Evolutionary conservation across 2,888 invertebrate genomes (phyloP), one percentile per base, ranked within the genome.

Genomic region (Melangyna quadrimaculata): DNA sequence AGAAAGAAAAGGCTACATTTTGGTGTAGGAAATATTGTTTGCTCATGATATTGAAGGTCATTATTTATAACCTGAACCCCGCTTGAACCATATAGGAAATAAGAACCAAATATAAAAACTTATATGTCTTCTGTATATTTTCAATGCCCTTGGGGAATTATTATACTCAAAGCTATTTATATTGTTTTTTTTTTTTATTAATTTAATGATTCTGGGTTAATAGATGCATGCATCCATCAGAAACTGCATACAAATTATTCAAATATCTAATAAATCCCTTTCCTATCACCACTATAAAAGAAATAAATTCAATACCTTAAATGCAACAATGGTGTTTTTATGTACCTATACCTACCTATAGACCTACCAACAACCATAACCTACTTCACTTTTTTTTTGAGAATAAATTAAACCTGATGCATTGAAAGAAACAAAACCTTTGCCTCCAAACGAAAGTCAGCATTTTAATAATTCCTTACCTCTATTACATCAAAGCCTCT

Each of bases 371-470:
- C 51, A 59, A 59, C 59, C 59, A 59, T 59, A 59, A 59, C 59
- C 59, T 59, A 59, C 59, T 59, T 59, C 59, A 59, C 35, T 32
- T 19, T 51, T 24, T 51, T 48, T 55, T 59, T 59, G 14, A 59
- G 35, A 22, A 51, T 35, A 22, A 37, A 35, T 59, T 35, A 59
- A 32, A 35, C 59, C 59, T 35, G n/a, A n/a, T n/a, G 32, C 55
- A 55, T 55, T 27, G n/a, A n/a, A n/a, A 24, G 51, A 55, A 35
- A 53, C 27, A 45, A 65, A 74, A 78, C 78, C 83, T 83, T 79
- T 78, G 75, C 65, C 75, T 67, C 43, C 22, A 51, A 79, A 75
- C 53, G 79, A 79, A 79, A 79, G 75, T 75, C 24, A 32, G 22
- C 32, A 59, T 29, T 12, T 32, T 10, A 48, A 48, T 65, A 14